Percentiles rank a stretch among this genome's conserved stretches.
Conservation (phyloP, 2,113 vertebrate genomes). For the Erinaceus europaeus region DNA sequence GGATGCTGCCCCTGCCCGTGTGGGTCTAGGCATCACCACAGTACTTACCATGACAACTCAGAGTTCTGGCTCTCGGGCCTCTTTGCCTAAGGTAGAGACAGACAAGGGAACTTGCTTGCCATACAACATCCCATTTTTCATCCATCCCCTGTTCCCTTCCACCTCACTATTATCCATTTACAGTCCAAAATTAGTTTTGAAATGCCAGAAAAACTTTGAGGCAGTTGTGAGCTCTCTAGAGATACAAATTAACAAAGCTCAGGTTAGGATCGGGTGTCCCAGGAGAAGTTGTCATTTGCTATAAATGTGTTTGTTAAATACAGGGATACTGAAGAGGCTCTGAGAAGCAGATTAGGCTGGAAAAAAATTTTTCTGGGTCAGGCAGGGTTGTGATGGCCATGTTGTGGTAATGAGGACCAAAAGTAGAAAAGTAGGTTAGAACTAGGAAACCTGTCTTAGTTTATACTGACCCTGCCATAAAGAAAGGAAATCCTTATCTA, state of each 20-base stretch:
- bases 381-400: not conserved
- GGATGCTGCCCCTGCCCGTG: constrained; percentile 91
- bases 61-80: constrained; percentile 92
- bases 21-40: constrained; percentile 93
- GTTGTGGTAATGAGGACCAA: not conserved
- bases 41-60: constrained; percentile 96
- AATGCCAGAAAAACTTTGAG: not conserved
- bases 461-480: not conserved
- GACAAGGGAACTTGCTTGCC: constrained; percentile 1
- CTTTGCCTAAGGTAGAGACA: constrained; percentile 90
- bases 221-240: not conserved
- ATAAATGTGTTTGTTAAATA: constrained; percentile 35
- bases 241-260: not conserved
- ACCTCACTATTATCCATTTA: not conserved
- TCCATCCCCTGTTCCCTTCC: not conserved
- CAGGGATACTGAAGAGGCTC: not conserved
- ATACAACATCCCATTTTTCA: not conserved
- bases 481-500: not conserved
- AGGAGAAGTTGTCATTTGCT: not conserved
- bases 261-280: not conserved
- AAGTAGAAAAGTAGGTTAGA: constrained; percentile 22
- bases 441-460: not conserved
- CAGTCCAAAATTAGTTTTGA: constrained; percentile 7
- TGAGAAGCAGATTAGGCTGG: not conserved
- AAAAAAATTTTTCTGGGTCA: not conserved